Evolutionary conservation across 2,797 vertebrate species (phyloP).

Genomic region (Gymnopithys bicolor): DNA sequence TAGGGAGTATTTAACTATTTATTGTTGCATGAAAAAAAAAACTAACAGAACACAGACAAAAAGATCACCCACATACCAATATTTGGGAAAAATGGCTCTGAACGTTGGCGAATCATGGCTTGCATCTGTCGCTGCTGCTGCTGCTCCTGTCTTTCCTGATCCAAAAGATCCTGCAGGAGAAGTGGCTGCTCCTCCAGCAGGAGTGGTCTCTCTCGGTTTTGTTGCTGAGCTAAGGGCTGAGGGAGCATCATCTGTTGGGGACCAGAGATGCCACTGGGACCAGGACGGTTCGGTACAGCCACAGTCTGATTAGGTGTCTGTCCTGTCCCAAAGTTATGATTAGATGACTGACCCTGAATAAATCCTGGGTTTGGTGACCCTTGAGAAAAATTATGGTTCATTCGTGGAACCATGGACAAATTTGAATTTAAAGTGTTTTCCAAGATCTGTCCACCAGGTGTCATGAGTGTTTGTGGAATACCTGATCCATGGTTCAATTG

Average conservation of each 20-base stretch:
- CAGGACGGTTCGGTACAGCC: conserved; percentile 78
- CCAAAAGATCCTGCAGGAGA: conserved; percentile 94
- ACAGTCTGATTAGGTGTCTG: conserved; percentile 77
- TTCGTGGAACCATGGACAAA: conserved; percentile 73
- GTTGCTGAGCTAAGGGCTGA: conserved; percentile 81
- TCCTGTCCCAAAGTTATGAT: conserved; percentile 81
- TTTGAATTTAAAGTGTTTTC: conserved; percentile 77
- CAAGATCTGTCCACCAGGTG: conserved; percentile 78
- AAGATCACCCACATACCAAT: conserved; percentile 83
- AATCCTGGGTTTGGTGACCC: conserved; percentile 76
- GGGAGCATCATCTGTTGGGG: conserved; percentile 84
- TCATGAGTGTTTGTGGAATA: conserved; percentile 77
- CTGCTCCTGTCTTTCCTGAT: conserved; percentile 97
- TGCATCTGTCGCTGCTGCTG: conserved; percentile 99
- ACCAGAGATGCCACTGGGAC: conserved; percentile 74
- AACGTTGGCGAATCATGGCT: conserved; percentile 97
- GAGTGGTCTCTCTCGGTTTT: conserved; percentile 87
- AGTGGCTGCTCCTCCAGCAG: conserved; percentile 96
- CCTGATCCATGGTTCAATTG: conserved; percentile 76
- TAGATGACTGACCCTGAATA: conserved; percentile 76
- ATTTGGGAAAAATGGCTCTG: conserved; percentile 96
- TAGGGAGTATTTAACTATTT: background rate
- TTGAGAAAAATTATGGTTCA: conserved; percentile 80
- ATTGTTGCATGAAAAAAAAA: background rate
- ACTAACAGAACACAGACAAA: background rate